phyloP scores from a whole-genome alignment of 2,113 vertebrate genomes.

The Coptodon bakossiorum region DNA sequence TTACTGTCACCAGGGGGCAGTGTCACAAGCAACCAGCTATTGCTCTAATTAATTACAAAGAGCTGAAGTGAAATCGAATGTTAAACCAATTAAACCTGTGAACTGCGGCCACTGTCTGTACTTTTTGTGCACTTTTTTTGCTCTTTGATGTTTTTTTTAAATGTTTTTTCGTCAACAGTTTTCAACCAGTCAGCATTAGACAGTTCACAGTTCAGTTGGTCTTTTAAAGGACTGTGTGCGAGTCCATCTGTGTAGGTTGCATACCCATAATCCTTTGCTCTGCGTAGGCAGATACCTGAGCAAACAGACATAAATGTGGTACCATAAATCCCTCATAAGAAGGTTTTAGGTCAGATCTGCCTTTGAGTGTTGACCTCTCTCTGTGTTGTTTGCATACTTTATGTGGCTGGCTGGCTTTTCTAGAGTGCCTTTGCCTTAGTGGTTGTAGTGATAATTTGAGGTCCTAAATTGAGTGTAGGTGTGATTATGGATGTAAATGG shows the following conservation, averaged over 20 bases:
- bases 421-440: not conserved
- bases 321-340: not conserved
- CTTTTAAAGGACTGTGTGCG: not conserved
- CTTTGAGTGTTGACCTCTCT: not conserved
- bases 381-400: not conserved
- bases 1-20: not conserved
- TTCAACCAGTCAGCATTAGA: not conserved
- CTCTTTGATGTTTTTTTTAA: rapidly evolving
- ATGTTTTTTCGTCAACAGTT: not conserved
- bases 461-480: not conserved
- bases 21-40: not conserved
- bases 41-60: not conserved
- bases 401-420: not conserved
- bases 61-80: not conserved
- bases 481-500: not conserved
- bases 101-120: not conserved
- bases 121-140: not conserved
- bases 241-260: not conserved
- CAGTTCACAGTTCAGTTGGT: not conserved
- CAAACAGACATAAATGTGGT: not conserved
- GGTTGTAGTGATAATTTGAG: not conserved
- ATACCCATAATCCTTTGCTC: not conserved
- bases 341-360: not conserved
- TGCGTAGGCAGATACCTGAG: not conserved
- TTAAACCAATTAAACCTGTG: not conserved